Evolutionary conservation across 2,113 vertebrate species (phyloP).

Genomic region (Pontoporia blainvillei): DNA sequence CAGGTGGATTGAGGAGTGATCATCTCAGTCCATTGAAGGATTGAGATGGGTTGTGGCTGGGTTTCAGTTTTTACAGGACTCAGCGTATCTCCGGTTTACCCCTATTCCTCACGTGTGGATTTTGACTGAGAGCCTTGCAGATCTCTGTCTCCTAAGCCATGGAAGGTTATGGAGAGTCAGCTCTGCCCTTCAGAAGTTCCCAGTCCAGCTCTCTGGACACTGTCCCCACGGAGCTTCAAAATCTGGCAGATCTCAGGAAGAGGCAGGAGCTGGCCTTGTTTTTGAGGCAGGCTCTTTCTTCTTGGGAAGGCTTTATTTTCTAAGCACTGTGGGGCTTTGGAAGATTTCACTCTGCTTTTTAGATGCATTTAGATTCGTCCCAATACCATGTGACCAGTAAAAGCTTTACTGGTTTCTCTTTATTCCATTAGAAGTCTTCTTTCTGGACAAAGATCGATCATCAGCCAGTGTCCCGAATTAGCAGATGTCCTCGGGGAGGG

Average conservation of each 20-base stretch:
- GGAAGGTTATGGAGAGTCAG: background rate
- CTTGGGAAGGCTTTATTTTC: background rate
- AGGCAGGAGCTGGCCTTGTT: background rate
- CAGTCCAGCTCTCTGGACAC: background rate
- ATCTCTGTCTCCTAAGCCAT: background rate
- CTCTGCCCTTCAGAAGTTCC: background rate
- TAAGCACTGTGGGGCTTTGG: background rate
- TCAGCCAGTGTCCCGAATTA: background rate
- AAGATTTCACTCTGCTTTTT: background rate
- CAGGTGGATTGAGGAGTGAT: background rate
- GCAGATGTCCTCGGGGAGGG: background rate
- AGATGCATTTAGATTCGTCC: background rate
- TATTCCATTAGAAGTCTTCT: background rate
- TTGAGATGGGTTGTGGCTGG: background rate
- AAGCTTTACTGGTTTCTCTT: constrained; percentile 8
- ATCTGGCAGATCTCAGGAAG: background rate
- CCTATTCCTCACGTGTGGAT: background rate
- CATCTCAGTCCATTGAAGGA: background rate
- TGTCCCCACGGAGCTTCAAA: background rate
- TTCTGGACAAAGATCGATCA: background rate
- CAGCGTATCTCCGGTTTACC: background rate
- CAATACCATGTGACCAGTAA: background rate
- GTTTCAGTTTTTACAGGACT: background rate
- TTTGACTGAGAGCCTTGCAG: background rate
- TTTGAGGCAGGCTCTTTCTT: background rate